phyloP scores from a whole-genome alignment of 2,888 invertebrate genomes.

The Aphidoletes aphidimyza region DNA sequence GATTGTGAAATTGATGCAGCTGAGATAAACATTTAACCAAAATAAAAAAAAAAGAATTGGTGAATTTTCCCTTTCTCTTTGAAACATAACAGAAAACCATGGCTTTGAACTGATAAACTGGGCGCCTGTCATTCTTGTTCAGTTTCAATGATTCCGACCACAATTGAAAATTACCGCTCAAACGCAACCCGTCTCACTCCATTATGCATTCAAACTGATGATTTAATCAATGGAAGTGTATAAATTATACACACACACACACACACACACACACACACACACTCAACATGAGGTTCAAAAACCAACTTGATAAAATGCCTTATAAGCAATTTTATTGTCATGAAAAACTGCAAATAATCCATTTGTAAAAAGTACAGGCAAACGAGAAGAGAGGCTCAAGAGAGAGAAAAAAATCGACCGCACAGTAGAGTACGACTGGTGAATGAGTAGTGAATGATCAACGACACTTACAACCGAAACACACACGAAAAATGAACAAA shows the following conservation, averaged over 20 bases:
- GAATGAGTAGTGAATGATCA: no score
- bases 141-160: not conserved
- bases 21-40: not conserved
- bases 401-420: not conserved
- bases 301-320: conserved; percentile 22
- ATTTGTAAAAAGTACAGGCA: no score
- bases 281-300: not conserved
- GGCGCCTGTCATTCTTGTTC: not conserved
- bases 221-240: conserved; percentile 51
- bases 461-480: no score
- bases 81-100: not conserved
- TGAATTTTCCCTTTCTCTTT: conserved; percentile 26
- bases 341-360: conserved; percentile 9
- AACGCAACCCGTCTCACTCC: not conserved
- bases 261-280: not conserved
- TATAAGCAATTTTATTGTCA: conserved; percentile 24
- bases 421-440: not conserved
- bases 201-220: conserved; percentile 51
- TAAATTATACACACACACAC: not conserved
- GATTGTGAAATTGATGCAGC: not conserved
- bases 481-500: no score
- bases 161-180: not conserved
- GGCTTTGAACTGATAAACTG: conserved; percentile 10
- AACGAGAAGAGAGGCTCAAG: no score
- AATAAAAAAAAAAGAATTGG: no score